These are phyloP conservation scores for Zeus faber DNA, from an alignment of 2,113 vertebrate species.

Conservation along the genomic window DNA sequence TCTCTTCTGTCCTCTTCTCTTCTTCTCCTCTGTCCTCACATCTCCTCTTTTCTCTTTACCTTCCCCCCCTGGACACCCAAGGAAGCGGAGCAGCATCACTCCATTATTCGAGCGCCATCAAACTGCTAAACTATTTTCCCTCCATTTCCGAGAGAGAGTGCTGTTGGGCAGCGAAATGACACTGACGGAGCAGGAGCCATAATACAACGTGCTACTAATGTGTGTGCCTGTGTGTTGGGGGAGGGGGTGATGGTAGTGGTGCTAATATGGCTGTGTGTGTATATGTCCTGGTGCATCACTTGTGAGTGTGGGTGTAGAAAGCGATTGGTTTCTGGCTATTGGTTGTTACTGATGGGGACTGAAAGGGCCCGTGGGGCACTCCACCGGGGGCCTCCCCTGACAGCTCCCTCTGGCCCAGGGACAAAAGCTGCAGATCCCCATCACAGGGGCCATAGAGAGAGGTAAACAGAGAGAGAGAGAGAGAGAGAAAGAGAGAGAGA, in stretches of 20 bases:
- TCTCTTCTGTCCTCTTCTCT: slow-evolving; percentile 8
- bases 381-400: no score
- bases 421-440: no score
- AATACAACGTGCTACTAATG: not conserved
- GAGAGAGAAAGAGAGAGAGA: not conserved
- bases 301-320: no score
- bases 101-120: slow-evolving; percentile 40
- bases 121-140: slow-evolving; percentile 30
- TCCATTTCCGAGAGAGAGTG: slow-evolving; percentile 50
- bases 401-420: no score
- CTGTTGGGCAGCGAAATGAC: slow-evolving; percentile 44
- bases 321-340: no score
- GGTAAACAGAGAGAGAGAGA: slow-evolving; percentile 2
- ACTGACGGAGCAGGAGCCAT: slow-evolving; percentile 15
- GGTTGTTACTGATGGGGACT: not conserved
- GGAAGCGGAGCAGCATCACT: no score
- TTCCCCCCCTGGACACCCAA: no score
- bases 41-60: no score
- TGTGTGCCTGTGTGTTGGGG: not conserved
- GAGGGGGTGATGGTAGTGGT: not conserved
- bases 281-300: no score
- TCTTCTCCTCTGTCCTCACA: slow-evolving; percentile 12
- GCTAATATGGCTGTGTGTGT: no score
- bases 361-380: not conserved
- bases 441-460: not conserved